Conservation (phyloP, 2,888 invertebrate genomes). For the Xestia c-nigrum region DNA sequence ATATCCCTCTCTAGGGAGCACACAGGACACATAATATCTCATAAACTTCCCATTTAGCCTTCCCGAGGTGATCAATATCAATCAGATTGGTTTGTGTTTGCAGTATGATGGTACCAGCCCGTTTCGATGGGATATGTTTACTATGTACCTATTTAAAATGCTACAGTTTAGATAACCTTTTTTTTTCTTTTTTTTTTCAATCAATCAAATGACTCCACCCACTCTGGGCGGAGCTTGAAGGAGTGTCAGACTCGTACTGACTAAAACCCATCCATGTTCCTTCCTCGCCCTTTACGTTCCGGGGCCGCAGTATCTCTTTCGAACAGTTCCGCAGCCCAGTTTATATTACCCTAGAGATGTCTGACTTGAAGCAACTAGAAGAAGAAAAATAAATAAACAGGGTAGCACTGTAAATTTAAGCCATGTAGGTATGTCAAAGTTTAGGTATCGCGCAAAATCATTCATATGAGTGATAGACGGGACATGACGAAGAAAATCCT, state of each 20-base stretch:
- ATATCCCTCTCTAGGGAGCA: conserved; percentile 26
- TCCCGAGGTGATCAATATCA: conserved; percentile 50
- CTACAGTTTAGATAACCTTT: background rate
- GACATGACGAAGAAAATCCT: too few species aligned
- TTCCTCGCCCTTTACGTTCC: too few species aligned
- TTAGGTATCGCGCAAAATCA: background rate
- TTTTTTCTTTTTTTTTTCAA: too few species aligned
- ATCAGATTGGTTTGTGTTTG: conserved; percentile 42
- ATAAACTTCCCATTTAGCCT: conserved; percentile 36
- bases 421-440: background rate
- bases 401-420: background rate
- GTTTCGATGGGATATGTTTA: conserved; percentile 17
- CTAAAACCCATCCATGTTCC: too few species aligned
- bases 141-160: conserved; percentile 1
- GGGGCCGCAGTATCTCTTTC: too few species aligned
- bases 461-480: too few species aligned
- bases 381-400: background rate
- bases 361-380: too few species aligned
- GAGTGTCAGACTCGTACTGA: too few species aligned
- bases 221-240: too few species aligned
- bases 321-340: too few species aligned
- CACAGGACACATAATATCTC: conserved; percentile 46
- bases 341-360: background rate
- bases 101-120: conserved; percentile 1
- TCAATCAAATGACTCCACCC: too few species aligned